These are phyloP conservation scores for Nothobranchius kuhntae DNA, from an alignment of 2,113 vertebrate species.

Conservation along the genomic window DNA sequence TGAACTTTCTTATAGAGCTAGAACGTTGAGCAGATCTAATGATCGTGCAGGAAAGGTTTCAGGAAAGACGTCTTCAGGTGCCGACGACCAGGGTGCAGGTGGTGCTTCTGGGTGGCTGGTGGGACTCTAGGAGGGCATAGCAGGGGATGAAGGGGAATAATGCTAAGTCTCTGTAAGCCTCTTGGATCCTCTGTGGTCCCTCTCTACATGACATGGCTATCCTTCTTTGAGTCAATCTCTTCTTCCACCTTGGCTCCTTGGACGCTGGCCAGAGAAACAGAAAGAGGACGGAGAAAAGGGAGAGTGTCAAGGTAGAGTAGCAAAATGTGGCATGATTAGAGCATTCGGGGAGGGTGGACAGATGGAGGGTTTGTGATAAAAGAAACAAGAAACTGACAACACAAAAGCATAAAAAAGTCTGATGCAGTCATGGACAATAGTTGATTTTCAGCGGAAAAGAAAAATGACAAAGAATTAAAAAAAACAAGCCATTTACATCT, in stretches of 20 bases:
- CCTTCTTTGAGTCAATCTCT: constrained; percentile 70
- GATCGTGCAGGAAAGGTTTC: not conserved
- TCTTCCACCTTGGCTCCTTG: constrained; percentile 68
- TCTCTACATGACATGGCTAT: constrained; percentile 73
- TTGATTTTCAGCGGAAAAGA: constrained; percentile 28
- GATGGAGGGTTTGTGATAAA: constrained; percentile 58
- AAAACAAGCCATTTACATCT: constrained; percentile 28
- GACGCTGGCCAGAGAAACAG: constrained; percentile 51
- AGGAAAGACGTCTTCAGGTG: constrained; percentile 4
- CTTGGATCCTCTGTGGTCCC: constrained; percentile 75
- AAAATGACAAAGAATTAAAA: constrained; percentile 24
- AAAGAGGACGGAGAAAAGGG: constrained; percentile 35
- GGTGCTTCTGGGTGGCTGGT: constrained; percentile 19
- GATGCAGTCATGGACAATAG: constrained; percentile 13
- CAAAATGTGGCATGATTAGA: constrained; percentile 50
- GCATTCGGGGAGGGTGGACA: constrained; percentile 50
- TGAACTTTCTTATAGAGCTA: not conserved
- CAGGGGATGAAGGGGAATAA: constrained; percentile 42
- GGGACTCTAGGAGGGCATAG: constrained; percentile 12
- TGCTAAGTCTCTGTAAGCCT: constrained; percentile 76
- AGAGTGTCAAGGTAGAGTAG: constrained; percentile 34
- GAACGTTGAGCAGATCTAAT: not conserved
- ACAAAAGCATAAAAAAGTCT: constrained; percentile 30
- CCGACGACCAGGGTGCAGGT: constrained; percentile 10
- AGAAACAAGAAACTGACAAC: constrained; percentile 29